A percentile compares a stretch with the other conserved stretches of the same genome.
These are phyloP conservation scores for Gavia stellata DNA, from an alignment of 2,113 vertebrate species.

Conservation along the genomic window DNA sequence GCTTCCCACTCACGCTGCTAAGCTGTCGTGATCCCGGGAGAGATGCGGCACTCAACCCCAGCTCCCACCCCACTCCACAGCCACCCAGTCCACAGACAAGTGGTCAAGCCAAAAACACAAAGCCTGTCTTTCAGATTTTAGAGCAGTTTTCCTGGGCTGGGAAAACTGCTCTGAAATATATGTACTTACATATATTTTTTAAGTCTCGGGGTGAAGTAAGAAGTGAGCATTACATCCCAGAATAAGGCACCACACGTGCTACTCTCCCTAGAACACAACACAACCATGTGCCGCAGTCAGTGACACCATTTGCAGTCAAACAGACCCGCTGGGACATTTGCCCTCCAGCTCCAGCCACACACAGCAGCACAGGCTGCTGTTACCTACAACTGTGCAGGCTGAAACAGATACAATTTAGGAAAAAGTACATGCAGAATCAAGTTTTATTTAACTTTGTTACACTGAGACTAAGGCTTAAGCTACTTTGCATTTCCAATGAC, in stretches of 20 bases:
- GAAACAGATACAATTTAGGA: not conserved
- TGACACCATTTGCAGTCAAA: not conserved
- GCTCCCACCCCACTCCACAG: not conserved
- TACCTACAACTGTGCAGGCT: not conserved
- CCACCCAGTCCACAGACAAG: not conserved
- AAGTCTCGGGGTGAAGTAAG: not conserved
- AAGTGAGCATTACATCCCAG: not conserved
- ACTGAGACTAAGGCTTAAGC: not conserved
- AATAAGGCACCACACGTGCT: not conserved
- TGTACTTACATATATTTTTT: not conserved
- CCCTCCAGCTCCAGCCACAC: not conserved
- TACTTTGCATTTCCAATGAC: not conserved
- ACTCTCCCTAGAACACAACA: not conserved
- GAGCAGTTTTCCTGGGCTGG: not conserved
- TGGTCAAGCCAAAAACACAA: not conserved
- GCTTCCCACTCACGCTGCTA: not conserved
- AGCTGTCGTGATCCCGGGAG: accelerated
- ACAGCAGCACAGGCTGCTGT: not conserved
- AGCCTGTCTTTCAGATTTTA: not conserved
- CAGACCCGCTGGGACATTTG: not conserved
- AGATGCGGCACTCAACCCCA: accelerated
- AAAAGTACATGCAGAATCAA: accelerated
- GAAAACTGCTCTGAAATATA: too few relatives aligned
- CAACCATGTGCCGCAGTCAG: accelerated
- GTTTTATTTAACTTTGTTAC: not conserved